phyloP scores from a whole-genome alignment of 1,140 invertebrate genomes.

The Melitaea cinxia region DNA sequence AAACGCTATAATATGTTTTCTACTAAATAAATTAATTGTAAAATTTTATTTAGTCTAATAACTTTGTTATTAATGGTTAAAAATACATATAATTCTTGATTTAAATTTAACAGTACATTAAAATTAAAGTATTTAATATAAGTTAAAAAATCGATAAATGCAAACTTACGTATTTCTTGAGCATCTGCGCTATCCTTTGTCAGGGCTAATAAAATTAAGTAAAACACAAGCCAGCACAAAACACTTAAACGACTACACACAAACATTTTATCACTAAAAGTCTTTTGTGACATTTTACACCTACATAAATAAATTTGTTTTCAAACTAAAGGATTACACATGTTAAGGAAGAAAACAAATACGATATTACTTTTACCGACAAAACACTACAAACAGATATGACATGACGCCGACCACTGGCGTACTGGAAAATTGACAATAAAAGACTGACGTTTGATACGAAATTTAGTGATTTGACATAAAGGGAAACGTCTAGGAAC shows the following conservation, averaged over 20 bases:
- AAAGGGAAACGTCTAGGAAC: no score
- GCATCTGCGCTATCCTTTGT: conserved; percentile 68
- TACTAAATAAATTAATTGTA: no score
- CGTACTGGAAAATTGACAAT: conserved; percentile 14
- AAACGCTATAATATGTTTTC: no score
- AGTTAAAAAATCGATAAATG: conserved; percentile 24
- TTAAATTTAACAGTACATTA: neutral
- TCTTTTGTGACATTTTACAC: conserved; percentile 33
- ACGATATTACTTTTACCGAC: conserved; percentile 33
- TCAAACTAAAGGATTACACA: conserved; percentile 20
- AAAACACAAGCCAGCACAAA: conserved; percentile 58
- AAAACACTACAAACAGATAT: conserved; percentile 49
- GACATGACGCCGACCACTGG: conserved; percentile 27
- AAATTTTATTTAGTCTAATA: no score
- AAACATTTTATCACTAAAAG: conserved; percentile 62
- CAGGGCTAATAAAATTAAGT: conserved; percentile 62
- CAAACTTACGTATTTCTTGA: conserved; percentile 64
- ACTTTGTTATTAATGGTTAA: no score
- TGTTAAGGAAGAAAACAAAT: conserved; percentile 17
- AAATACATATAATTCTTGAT: no score
- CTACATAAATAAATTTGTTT: conserved; percentile 2
- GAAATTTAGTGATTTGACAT: no score
- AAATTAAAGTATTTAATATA: neutral
- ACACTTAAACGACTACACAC: conserved; percentile 56
- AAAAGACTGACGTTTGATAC: conserved; percentile 2